Evolutionary conservation across 2,888 invertebrate genomes (phyloP).

Genomic region (Apamea sordens): DNA sequence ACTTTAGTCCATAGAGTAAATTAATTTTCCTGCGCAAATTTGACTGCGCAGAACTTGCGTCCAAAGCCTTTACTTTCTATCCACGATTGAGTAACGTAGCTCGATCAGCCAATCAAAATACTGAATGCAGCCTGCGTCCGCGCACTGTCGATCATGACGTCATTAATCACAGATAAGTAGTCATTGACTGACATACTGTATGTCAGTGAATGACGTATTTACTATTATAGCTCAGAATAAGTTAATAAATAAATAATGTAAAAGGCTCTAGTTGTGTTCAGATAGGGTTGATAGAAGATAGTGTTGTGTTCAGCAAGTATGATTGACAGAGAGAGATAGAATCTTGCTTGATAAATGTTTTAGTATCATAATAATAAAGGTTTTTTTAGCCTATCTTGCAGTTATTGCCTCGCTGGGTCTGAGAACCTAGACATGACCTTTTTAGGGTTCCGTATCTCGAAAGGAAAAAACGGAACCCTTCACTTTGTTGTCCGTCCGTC

Average conservation of each 20-base stretch:
- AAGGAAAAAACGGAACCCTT: too few species aligned
- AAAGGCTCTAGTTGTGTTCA: conserved; percentile 1
- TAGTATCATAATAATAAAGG: not conserved
- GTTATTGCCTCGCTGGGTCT: not conserved
- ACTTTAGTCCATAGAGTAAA: too few species aligned
- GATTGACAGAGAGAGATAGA: not conserved
- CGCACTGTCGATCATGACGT: conserved; percentile 19
- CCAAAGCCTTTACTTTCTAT: not conserved
- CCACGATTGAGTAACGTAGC: not conserved
- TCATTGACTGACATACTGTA: conserved; percentile 3
- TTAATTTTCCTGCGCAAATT: too few species aligned
- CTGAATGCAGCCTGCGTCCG: conserved; percentile 21
- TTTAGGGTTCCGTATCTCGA: too few species aligned
- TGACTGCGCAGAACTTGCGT: not conserved
- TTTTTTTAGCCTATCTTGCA: not conserved
- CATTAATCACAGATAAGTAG: conserved; percentile 32
- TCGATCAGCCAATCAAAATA: conserved; percentile 6
- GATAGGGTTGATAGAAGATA: not conserved
- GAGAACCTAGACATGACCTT: not conserved
- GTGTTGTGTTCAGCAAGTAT: not conserved
- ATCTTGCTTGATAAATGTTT: not conserved
- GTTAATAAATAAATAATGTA: conserved; percentile 23
- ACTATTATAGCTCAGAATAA: conserved; percentile 37
- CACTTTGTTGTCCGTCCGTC: too few species aligned
- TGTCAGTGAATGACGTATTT: conserved; percentile 34